Evolutionary conservation across 1,140 invertebrate genomes (phyloP).

Genomic region (Frieseomelitta varia): DNA sequence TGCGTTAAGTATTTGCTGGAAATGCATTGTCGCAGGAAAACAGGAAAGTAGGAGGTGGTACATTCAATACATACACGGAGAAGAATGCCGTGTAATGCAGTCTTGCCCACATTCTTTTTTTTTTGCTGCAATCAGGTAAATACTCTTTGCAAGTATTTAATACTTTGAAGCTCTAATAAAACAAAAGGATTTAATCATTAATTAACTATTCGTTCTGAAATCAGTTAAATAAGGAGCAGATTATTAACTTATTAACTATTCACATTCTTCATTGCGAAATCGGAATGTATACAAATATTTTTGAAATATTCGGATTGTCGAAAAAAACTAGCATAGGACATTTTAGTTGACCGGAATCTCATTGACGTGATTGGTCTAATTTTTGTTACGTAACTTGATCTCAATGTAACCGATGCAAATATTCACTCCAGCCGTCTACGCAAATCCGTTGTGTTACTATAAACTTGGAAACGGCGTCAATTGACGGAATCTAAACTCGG

Average conservation of each 20-base stretch:
- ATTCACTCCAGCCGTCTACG: slow-evolving; percentile 38
- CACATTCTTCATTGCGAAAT: no score
- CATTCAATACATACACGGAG: slow-evolving; percentile 21
- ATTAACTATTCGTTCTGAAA: background rate
- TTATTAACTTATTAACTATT: no score
- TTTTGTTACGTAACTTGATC: slow-evolving; percentile 34
- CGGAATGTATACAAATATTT: no score
- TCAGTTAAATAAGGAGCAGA: background rate
- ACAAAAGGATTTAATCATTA: no score
- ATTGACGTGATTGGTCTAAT: background rate
- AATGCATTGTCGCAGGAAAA: slow-evolving; percentile 34
- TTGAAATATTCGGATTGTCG: no score
- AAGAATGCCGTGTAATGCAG: background rate
- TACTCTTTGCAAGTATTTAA: background rate
- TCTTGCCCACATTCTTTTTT: background rate
- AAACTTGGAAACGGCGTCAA: slow-evolving; percentile 73
- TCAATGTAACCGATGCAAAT: background rate
- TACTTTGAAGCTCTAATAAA: background rate
- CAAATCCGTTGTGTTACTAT: slow-evolving; percentile 56
- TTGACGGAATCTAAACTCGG: slow-evolving; percentile 78
- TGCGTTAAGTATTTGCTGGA: slow-evolving; percentile 47
- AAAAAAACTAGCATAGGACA: no score
- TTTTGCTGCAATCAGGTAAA: background rate
- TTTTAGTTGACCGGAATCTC: background rate
- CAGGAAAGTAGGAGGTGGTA: slow-evolving; percentile 11